A percentile compares a stretch with the other conserved stretches of the same genome.
Evolutionary conservation across 2,888 invertebrate species (phyloP).

Genomic region (Cheilosia grossa): DNA sequence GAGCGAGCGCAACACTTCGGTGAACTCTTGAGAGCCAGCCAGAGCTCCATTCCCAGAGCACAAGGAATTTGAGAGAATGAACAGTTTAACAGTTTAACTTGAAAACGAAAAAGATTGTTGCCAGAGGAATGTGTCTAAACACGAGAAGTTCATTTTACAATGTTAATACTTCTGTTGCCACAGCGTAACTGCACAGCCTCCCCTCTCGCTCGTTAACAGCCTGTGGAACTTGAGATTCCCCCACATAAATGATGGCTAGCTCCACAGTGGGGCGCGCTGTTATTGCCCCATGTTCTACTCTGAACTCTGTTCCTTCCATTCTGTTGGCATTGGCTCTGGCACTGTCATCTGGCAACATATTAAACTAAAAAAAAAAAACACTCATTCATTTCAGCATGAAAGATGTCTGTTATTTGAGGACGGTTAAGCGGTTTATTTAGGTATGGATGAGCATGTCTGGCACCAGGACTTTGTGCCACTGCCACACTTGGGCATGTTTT

Average conservation of each 20-base stretch:
- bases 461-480: background rate
- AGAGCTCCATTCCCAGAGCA: background rate
- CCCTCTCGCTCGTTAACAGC: background rate
- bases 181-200: background rate
- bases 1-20: background rate
- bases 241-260: background rate
- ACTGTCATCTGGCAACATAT: background rate
- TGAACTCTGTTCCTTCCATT: conserved; percentile 15
- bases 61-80: conserved; percentile 13
- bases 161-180: conserved; percentile 1
- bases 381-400: background rate
- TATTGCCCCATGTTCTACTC: conserved; percentile 34
- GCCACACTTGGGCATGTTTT: background rate
- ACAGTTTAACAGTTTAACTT: background rate
- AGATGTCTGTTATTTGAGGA: conserved; percentile 13
- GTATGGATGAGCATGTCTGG: conserved; percentile 34
- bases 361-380: background rate
- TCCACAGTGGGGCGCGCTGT: conserved; percentile 6
- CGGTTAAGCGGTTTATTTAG: conserved; percentile 41
- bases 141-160: background rate
- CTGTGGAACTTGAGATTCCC: conserved; percentile 19
- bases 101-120: background rate
- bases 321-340: background rate
- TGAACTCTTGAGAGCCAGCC: conserved; percentile 33
- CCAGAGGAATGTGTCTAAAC: conserved; percentile 24